phyloP scores from a whole-genome alignment of 2,888 invertebrate genomes.

The Tachina fera region DNA sequence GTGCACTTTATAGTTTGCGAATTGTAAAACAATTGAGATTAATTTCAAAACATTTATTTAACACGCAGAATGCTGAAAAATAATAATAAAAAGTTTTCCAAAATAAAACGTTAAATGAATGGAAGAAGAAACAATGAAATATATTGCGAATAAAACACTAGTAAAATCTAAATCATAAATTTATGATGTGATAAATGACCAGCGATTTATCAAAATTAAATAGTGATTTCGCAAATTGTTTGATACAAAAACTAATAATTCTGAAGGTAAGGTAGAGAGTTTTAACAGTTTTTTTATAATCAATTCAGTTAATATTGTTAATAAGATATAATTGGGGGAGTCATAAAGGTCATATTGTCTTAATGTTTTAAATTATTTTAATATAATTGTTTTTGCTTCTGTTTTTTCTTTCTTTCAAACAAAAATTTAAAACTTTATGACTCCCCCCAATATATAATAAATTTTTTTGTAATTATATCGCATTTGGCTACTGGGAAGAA shows the following conservation, averaged over 20 bases:
- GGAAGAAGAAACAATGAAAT: constrained; percentile 25
- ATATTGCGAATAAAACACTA: constrained; percentile 43
- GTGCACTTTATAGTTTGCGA: constrained; percentile 69
- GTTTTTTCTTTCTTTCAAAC: too few species aligned
- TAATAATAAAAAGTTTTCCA: constrained; percentile 11
- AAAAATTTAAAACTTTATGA: too few species aligned
- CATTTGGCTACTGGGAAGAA: too few species aligned
- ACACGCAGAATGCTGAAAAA: constrained; percentile 43
- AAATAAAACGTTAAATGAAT: not conserved
- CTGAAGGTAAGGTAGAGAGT: constrained; percentile 26
- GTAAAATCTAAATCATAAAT: constrained; percentile 61
- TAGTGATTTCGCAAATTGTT: constrained; percentile 23
- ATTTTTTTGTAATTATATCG: too few species aligned
- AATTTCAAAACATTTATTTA: constrained; percentile 67
- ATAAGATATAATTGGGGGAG: too few species aligned
- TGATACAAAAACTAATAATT: constrained; percentile 1
- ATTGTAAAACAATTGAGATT: constrained; percentile 71
- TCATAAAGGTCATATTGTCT: too few species aligned
- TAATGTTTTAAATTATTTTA: too few species aligned
- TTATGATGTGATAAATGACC: constrained; percentile 66
- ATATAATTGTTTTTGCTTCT: too few species aligned
- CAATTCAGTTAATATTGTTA: too few species aligned
- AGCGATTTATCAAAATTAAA: constrained; percentile 56
- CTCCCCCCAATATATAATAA: too few species aligned
- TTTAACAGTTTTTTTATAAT: too few species aligned